Evolutionary conservation across 2,797 vertebrate species (phyloP).

Genomic region (Myripristis jacobus): DNA sequence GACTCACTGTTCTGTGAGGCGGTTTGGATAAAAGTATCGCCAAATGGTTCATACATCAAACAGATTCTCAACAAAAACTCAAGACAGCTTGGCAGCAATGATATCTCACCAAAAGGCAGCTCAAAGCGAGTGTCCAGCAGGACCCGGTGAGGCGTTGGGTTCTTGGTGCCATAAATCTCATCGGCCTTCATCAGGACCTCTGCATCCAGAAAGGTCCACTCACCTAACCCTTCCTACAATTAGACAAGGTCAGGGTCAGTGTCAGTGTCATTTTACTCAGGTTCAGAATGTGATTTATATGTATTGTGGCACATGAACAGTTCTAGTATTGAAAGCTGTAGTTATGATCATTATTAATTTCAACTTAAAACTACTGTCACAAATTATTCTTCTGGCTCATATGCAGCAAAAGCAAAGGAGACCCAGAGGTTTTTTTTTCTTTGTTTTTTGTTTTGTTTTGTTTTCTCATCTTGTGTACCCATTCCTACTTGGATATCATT

Average conservation of each 20-base stretch:
- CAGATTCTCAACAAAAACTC: not conserved
- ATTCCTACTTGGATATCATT: no score
- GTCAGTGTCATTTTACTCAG: not conserved
- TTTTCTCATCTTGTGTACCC: not conserved
- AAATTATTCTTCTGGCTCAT: not conserved
- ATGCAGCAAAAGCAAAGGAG: not conserved
- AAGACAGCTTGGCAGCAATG: not conserved
- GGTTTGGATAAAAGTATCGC: not conserved
- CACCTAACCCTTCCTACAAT: slow-evolving; percentile 93
- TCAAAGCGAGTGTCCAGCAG: slow-evolving; percentile 96
- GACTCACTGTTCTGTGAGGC: not conserved
- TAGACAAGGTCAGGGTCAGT: slow-evolving; percentile 25
- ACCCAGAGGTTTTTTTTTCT: not conserved
- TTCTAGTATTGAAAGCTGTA: no score
- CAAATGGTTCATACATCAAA: slow-evolving; percentile 8
- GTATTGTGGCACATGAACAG: not conserved
- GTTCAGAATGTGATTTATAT: not conserved
- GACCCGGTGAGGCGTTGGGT: slow-evolving; percentile 92
- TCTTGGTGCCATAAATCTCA: slow-evolving; percentile 97
- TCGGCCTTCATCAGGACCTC: slow-evolving; percentile 97
- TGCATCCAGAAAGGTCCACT: slow-evolving; percentile 92
- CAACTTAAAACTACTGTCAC: not conserved
- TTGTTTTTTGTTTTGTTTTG: no score
- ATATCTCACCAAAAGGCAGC: slow-evolving; percentile 91
- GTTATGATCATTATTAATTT: not conserved